These are phyloP conservation scores for Ectropis crepuscularia DNA, from an alignment of 2,888 invertebrate genomes.

Conservation along the genomic window DNA sequence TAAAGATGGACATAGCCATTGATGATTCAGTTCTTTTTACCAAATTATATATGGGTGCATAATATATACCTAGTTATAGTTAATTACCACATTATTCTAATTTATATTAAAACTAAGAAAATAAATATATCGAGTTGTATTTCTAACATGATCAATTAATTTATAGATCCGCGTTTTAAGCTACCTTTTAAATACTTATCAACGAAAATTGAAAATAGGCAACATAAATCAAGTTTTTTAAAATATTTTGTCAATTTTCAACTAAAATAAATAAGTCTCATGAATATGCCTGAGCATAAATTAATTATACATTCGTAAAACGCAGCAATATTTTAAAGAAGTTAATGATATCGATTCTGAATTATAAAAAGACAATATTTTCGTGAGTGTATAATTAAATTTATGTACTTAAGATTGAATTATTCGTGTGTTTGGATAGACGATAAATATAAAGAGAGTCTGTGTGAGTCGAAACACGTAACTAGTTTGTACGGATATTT, in stretches of 20 bases:
- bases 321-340: constrained; percentile 14
- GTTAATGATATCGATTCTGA: constrained; percentile 27
- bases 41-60: too few species aligned
- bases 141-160: not conserved
- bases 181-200: constrained; percentile 3
- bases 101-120: not conserved
- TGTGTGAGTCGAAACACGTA: constrained; percentile 74
- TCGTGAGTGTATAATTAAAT: constrained; percentile 10
- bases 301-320: constrained; percentile 31
- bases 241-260: constrained; percentile 20
- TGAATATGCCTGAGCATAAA: constrained; percentile 25
- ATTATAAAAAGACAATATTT: constrained; percentile 28
- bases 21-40: too few species aligned
- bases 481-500: constrained; percentile 80
- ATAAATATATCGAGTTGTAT: not conserved
- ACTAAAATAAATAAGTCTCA: constrained; percentile 22
- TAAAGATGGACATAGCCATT: too few species aligned
- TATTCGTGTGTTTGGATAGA: constrained; percentile 29
- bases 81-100: not conserved
- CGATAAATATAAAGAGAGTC: constrained; percentile 74
- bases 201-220: constrained; percentile 8
- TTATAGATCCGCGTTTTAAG: not conserved
- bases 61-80: too few species aligned
- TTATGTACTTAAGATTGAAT: constrained; percentile 5
- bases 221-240: constrained; percentile 20